Evolutionary conservation across 2,888 invertebrate genomes (phyloP).

Genomic region (Frankliniella intonsa): DNA sequence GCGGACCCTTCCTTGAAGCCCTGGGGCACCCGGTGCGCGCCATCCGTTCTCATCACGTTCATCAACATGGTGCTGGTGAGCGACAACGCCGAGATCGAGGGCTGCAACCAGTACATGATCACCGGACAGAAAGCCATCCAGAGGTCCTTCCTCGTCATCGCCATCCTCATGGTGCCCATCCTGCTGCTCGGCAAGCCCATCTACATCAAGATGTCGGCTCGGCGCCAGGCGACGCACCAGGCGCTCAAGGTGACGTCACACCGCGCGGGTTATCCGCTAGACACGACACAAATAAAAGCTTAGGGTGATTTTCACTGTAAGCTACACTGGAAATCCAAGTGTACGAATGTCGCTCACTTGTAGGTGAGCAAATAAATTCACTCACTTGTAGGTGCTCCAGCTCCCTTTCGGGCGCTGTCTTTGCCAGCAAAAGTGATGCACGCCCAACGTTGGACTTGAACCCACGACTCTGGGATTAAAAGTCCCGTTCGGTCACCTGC

Average conservation of each 20-base stretch:
- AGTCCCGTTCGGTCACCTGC: too few relatives aligned
- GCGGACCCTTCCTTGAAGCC: background rate
- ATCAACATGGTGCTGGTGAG: slow-evolving; percentile 58
- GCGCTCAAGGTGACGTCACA: background rate
- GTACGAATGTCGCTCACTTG: too few relatives aligned
- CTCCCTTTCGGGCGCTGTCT: too few relatives aligned
- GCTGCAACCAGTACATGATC: slow-evolving; percentile 40
- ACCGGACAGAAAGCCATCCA: slow-evolving; percentile 46
- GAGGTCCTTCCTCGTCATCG: slow-evolving; percentile 48
- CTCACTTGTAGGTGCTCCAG: too few relatives aligned
- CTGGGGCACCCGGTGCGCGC: slow-evolving; percentile 48
- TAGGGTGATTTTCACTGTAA: too few relatives aligned
- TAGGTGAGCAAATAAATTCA: too few relatives aligned
- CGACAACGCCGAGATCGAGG: slow-evolving; percentile 20
- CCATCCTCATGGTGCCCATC: slow-evolving; percentile 51
- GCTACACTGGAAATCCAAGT: too few relatives aligned
- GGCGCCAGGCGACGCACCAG: background rate
- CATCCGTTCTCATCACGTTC: slow-evolving; percentile 56
- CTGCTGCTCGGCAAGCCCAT: slow-evolving; percentile 55
- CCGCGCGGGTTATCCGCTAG: background rate
- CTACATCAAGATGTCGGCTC: slow-evolving; percentile 40
- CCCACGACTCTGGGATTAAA: too few relatives aligned
- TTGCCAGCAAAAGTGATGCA: too few relatives aligned
- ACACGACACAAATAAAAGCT: too few relatives aligned
- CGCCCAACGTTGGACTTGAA: too few relatives aligned